Evolutionary conservation across 1,140 invertebrate genomes (phyloP), one percentile per base, ranked within the genome.

Genomic region (Hirudo medicinalis): DNA sequence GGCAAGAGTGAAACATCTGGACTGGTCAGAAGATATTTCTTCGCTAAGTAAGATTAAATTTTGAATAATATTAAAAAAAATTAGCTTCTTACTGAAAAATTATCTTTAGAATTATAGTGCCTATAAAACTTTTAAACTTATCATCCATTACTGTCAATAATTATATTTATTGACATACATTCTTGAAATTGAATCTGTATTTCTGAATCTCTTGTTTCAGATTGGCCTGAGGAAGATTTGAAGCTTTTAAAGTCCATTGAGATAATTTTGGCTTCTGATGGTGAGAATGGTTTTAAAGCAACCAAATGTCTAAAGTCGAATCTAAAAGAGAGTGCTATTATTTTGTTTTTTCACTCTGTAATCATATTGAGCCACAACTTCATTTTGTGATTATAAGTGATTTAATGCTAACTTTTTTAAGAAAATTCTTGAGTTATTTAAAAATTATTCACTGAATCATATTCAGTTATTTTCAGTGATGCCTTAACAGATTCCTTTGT

Each of bases 391-490:
- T 63, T 32, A 19, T 13, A 25, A 11, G 22, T 11, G 9, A 25
- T 19, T n/a, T 63, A 63, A 13, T n/a, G n/a, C n/a, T n/a, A n/a
- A n/a, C n/a, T n/a, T n/a, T n/a, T n/a, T n/a, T n/a, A n/a, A n/a
- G 20, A 57, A n/a, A 3, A 20, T 57, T 57, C 54, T 5, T 57
- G 25, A 57, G 9, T n/a, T n/a, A n/a, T n/a, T n/a, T 27, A n/a
- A 63, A 63, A 63, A 63, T 63, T 25, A 63, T 63, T 63, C 11
- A 63, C 22, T 63, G 57, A n/a, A n/a, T 25, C 22, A 6, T 25
- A 13, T 63, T n/a, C 57, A 63, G 57, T 63, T 25, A 63, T 63
- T 25, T 63, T 63, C 57, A 63, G 57, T 63, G 22, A 63, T 22
- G 57, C 9, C 57, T 8, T 63, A 63, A 63, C 57, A 22, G 57